Conservation (phyloP, 2,888 invertebrate species). For the Nomada fabriciana region DNA sequence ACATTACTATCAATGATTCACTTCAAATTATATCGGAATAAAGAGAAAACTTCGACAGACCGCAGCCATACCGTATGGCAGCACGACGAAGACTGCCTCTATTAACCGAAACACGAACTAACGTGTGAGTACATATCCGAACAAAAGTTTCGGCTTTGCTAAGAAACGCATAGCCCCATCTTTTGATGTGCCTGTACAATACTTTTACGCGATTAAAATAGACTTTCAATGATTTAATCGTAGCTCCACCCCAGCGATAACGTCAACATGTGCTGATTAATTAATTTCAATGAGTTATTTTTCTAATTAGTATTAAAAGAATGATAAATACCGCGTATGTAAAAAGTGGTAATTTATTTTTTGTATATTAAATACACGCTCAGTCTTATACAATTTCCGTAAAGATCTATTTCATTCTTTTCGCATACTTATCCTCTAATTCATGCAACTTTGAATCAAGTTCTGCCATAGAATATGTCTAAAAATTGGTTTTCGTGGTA, state of each 20-base stretch:
- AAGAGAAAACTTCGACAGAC: slow-evolving; percentile 72
- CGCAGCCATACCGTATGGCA: slow-evolving; percentile 80
- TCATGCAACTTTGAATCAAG: slow-evolving; percentile 78
- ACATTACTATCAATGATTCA: slow-evolving; percentile 67
- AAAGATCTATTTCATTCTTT: slow-evolving; percentile 72
- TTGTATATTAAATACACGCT: neutral
- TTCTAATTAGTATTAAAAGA: neutral
- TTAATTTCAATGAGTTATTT: neutral
- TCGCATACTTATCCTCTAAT: slow-evolving; percentile 77
- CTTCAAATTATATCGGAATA: slow-evolving; percentile 70
- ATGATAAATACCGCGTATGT: neutral
- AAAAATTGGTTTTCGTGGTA: slow-evolving; percentile 58
- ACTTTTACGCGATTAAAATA: neutral
- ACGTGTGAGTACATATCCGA: slow-evolving; percentile 68
- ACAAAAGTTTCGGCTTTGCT: slow-evolving; percentile 65
- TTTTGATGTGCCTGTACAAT: slow-evolving; percentile 25
- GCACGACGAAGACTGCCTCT: slow-evolving; percentile 81
- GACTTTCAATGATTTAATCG: neutral
- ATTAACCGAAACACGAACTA: slow-evolving; percentile 78
- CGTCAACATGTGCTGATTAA: neutral
- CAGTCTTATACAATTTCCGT: neutral
- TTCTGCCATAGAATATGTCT: slow-evolving; percentile 79
- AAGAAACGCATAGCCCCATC: slow-evolving; percentile 34
- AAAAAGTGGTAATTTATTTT: slow-evolving; percentile 3
- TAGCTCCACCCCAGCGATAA: neutral